Evolutionary conservation across 2,888 invertebrate genomes (phyloP), one percentile per base, ranked within the genome.

Genomic region (Diachrysia chrysitis): DNA sequence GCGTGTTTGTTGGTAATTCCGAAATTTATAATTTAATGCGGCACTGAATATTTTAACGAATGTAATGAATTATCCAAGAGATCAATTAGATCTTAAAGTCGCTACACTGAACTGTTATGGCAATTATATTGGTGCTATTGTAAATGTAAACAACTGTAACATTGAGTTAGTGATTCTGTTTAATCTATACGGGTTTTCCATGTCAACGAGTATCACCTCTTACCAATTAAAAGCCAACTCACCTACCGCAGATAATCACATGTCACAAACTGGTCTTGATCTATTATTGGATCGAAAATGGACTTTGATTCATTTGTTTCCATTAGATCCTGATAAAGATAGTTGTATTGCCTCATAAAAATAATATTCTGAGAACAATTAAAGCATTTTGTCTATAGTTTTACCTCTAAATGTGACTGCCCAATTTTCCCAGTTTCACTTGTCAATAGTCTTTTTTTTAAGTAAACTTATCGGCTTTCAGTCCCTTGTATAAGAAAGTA

Each of bases 161-260:
- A 61, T 56, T 53, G 21, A 46, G 48, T 46, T 78, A 54, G 61
- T 16, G 51, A 75, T 54, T 19, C 53, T 59, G 23, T 64, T 63
- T 69, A 32, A 70, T 59, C 58, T 60, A 57, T 66, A 76, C 63
- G 80, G 80, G 55, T 76, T 79, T 79, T 66, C 80, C 80, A 63
- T 64, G 66, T 66, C 72, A 63, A n/a, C 19, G 35, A 76, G 48
- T 63, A 58, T 76, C 60, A 29, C 53, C n/a, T 6, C 6, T 10
- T 37, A 55, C 58, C 57, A 70, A 79, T 75, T 79, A 80, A 61
- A 12, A 58, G 19, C 19, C 32, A 46, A 51, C 35, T 71, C 55
- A 63, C 46, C 60, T 62, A 71, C 55, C 35, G 46, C 17, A 59
- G 59, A 62, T 69, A 67, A 67, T 58, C n/a, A 35, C 35, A 58